A percentile compares a stretch with the other conserved stretches of the same genome.
Evolutionary conservation across 2,797 vertebrate species (phyloP).

Genomic region (Anguilla megastoma): DNA sequence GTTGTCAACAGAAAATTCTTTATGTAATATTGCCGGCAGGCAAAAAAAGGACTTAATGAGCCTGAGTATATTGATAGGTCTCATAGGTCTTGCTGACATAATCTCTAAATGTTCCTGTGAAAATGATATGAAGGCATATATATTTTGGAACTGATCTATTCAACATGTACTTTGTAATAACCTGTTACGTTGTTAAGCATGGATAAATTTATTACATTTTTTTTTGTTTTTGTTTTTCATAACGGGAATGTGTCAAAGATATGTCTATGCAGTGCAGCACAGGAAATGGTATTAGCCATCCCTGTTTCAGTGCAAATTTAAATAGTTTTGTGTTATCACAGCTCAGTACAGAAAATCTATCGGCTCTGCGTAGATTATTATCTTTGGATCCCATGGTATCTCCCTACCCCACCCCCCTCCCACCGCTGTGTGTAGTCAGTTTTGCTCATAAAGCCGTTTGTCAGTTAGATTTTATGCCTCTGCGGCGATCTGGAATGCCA

Average conservation of each 20-base stretch:
- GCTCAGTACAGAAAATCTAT: constrained; percentile 6
- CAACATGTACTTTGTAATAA: not conserved
- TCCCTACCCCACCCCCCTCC: not conserved
- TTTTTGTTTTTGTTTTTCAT: not conserved
- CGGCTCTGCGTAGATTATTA: not conserved
- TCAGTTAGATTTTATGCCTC: constrained; percentile 25
- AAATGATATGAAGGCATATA: not conserved
- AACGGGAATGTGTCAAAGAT: not conserved
- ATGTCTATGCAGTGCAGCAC: not conserved
- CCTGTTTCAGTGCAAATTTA: not conserved
- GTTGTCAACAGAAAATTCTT: not conserved
- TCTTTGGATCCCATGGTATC: not conserved
- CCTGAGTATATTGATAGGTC: not conserved
- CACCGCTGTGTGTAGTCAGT: constrained; percentile 1
- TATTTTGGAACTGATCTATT: not conserved
- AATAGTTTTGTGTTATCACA: constrained; percentile 4
- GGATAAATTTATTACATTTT: not conserved
- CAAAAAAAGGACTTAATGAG: not conserved
- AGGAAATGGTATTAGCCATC: not conserved
- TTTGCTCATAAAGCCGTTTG: constrained; percentile 26
- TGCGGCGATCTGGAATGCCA: constrained; percentile 31
- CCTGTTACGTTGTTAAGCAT: not conserved
- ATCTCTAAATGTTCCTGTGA: constrained; percentile 9
- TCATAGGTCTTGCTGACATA: not conserved
- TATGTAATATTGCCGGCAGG: not conserved